Conservation (phyloP, 2,888 invertebrate species). For the Coleophora flavipennella region DNA sequence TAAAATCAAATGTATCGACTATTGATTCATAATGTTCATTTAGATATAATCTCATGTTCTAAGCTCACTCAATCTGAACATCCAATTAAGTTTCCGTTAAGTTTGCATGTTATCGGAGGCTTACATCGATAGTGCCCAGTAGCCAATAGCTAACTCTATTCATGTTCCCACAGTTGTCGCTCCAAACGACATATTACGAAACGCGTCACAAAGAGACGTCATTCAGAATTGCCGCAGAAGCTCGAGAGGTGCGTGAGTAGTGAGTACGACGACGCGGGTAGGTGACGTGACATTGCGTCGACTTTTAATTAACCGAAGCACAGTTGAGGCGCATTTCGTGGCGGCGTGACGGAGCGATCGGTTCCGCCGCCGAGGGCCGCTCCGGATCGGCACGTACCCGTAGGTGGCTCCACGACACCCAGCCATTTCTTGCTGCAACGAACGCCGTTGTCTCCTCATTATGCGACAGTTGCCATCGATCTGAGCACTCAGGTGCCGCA, state of each 20-base stretch:
- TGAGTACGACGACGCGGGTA: slow-evolving; percentile 22
- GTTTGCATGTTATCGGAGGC: slow-evolving; percentile 42
- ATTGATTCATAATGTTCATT: neutral
- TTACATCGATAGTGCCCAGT: slow-evolving; percentile 47
- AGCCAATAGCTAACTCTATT: slow-evolving; percentile 50
- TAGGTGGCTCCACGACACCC: slow-evolving; percentile 60
- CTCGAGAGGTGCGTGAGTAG: slow-evolving; percentile 36
- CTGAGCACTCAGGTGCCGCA: slow-evolving; percentile 52
- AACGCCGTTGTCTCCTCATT: slow-evolving; percentile 60
- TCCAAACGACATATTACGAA: slow-evolving; percentile 38
- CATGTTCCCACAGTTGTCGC: slow-evolving; percentile 39
- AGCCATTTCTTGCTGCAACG: slow-evolving; percentile 49
- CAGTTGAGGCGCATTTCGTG: slow-evolving; percentile 51
- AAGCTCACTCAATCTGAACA: slow-evolving; percentile 35
- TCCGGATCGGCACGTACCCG: slow-evolving; percentile 56
- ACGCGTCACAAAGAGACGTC: slow-evolving; percentile 50
- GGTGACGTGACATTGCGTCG: slow-evolving; percentile 58
- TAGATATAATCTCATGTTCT: slow-evolving; percentile 19
- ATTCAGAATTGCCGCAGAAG: slow-evolving; percentile 35
- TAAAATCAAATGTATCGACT: too few species aligned
- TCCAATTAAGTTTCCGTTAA: slow-evolving; percentile 53
- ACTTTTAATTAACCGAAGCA: slow-evolving; percentile 65
- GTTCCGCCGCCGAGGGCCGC: slow-evolving; percentile 48
- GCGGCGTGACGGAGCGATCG: slow-evolving; percentile 61
- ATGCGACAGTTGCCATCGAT: slow-evolving; percentile 50